Evolutionary conservation across 2,888 invertebrate genomes (phyloP), one percentile per base, ranked within the genome.

Genomic region (Carterocephalus palaemon): DNA sequence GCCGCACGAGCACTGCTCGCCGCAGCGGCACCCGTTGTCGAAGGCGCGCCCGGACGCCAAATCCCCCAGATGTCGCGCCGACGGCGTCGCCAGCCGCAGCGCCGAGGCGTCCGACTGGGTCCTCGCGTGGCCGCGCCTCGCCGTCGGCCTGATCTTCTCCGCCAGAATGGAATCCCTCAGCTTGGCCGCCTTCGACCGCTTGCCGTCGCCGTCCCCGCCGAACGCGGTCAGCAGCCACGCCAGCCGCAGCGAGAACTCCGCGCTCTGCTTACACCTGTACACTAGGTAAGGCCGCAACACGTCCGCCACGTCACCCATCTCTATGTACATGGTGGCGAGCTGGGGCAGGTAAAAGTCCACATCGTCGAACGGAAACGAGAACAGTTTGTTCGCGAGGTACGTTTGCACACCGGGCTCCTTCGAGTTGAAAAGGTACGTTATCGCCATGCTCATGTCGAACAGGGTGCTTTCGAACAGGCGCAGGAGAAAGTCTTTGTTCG

Each of bases 311-410:
- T 98, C 98, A 66, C 94, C 94, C 92, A 98, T 96, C 88, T 98
- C 97, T 80, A 99, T 95, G 78, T 98, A 99, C 96, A 99, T 97
- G 67, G 96, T 96, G 67, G 99, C 94, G 68, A 99, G 86, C 84
- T 99, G 99, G 33, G 99, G 99, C 74, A 99, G 90, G 86, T 98
- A 99, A 78, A 98, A 96, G 88, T 99, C 98, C 53, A 99, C 97
- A 59, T 98, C 97, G 54, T 89, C 90, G 75, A 95, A 91, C 17
- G 93, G 92, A 80, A 99, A 99, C 78, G 94, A 96, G 84, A 99
- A 99, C 87, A 99, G 92, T 83, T 97, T 95, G 88, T 99, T 99
- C 54, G 97, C 99, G 74, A 99, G 93, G 86, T 99, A 99, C 63
- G 95, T 95, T 70, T 98, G 95, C 55, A 99, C 98, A 50, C 98